Conservation (phyloP, 2,113 vertebrate species). For the Syngnathus floridae region DNA sequence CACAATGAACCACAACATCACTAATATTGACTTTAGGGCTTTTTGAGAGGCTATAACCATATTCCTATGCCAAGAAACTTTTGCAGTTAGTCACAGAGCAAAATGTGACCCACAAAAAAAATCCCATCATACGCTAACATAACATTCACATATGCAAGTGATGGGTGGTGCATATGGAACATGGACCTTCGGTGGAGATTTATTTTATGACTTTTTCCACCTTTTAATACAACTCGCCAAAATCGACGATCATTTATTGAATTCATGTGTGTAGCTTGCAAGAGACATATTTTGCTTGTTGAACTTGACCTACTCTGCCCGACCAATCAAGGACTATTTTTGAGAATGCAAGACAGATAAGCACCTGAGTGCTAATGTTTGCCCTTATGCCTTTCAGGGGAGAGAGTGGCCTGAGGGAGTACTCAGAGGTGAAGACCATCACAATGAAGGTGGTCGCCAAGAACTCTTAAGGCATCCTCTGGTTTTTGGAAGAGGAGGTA, state of each 20-base stretch:
- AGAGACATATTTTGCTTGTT: too few relatives aligned
- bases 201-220: too few relatives aligned
- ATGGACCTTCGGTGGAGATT: too few relatives aligned
- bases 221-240: too few relatives aligned
- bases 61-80: conserved; percentile 10
- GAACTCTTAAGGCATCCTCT: conserved; percentile 79
- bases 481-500: conserved; percentile 39
- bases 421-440: conserved; percentile 96
- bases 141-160: too few relatives aligned
- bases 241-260: too few relatives aligned
- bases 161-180: too few relatives aligned
- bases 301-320: too few relatives aligned
- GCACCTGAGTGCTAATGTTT: conserved; percentile 7
- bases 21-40: conserved; percentile 42
- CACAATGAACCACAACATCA: conserved; percentile 33
- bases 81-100: conserved; percentile 1
- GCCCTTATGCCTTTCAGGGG: conserved; percentile 72
- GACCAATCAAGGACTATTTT: background rate
- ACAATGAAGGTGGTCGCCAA: conserved; percentile 92
- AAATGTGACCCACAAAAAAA: background rate
- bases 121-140: too few relatives aligned
- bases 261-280: too few relatives aligned
- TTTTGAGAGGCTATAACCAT: conserved; percentile 35
- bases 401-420: conserved; percentile 88
- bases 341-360: background rate